Conservation (phyloP, 2,797 vertebrate genomes). For the Aplochiton taeniatus region DNA sequence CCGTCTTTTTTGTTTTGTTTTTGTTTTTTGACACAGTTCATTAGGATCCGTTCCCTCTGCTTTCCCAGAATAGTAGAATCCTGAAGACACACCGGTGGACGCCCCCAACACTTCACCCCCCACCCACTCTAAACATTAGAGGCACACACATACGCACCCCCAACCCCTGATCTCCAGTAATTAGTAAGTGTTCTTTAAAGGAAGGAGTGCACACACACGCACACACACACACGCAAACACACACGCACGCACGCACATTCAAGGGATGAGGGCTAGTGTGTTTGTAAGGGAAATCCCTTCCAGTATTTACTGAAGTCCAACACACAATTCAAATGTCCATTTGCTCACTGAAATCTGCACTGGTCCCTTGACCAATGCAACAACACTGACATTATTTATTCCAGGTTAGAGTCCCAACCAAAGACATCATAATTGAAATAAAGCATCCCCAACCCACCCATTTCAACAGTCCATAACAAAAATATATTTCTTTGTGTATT, state of each 20-base stretch:
- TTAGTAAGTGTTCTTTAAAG: slow-evolving; percentile 66
- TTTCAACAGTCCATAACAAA: slow-evolving; percentile 74
- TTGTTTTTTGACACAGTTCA: slow-evolving; percentile 77
- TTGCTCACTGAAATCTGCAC: slow-evolving; percentile 48
- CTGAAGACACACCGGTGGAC: slow-evolving; percentile 53
- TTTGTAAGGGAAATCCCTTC: slow-evolving; percentile 54
- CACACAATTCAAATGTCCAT: slow-evolving; percentile 57
- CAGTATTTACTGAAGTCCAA: slow-evolving; percentile 51
- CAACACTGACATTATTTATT: slow-evolving; percentile 67
- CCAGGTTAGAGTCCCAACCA: slow-evolving; percentile 55
- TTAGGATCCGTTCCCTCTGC: slow-evolving; percentile 70
- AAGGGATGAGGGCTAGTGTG: slow-evolving; percentile 64
- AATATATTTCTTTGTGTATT: slow-evolving; percentile 79
- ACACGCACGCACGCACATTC: too few relatives aligned
- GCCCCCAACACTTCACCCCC: slow-evolving; percentile 41
- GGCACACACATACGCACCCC: slow-evolving; percentile 72
- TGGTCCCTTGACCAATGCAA: slow-evolving; percentile 40
- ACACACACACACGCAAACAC: slow-evolving; percentile 24
- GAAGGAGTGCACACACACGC: slow-evolving; percentile 62
- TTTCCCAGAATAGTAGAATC: slow-evolving; percentile 62
- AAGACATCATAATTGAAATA: slow-evolving; percentile 58
- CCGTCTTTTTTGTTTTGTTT: slow-evolving; percentile 49
- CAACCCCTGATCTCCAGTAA: slow-evolving; percentile 63
- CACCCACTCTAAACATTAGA: slow-evolving; percentile 65
- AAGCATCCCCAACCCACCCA: slow-evolving; percentile 50